Conservation (phyloP, 1,140 invertebrate species). For the Acyrthosiphon pisum region DNA sequence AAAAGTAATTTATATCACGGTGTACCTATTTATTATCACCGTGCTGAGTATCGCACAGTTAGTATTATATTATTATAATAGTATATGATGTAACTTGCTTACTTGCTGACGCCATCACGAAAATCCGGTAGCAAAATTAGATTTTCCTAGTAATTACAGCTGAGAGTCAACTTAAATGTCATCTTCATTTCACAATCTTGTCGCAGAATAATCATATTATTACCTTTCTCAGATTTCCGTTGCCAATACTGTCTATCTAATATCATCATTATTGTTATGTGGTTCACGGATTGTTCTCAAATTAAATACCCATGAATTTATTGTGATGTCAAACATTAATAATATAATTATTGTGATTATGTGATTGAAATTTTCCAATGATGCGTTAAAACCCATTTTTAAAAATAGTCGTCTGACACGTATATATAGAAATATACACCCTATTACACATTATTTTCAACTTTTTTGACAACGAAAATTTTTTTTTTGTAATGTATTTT, state of each 20-base stretch:
- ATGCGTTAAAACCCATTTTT: no score
- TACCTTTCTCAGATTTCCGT: background rate
- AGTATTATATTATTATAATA: background rate
- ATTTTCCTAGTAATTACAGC: background rate
- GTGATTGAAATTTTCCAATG: background rate
- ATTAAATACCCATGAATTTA: background rate
- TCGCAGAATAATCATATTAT: background rate
- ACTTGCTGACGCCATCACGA: background rate
- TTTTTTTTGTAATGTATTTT: background rate
- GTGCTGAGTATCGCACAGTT: background rate
- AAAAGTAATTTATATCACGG: background rate
- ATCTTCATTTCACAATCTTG: background rate
- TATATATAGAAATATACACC: no score
- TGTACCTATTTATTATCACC: background rate
- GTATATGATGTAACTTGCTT: background rate
- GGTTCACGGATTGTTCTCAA: background rate
- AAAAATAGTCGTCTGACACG: no score
- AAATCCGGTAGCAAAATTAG: background rate
- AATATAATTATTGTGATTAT: background rate
- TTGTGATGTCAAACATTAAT: background rate
- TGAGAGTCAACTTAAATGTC: background rate
- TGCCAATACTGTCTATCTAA: background rate
- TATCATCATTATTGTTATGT: background rate
- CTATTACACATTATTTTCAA: no score
- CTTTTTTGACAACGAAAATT: background rate